Base-by-base conservation (phyloP, 1,140 invertebrate genomes). In the Nephila pilipes region DNA sequence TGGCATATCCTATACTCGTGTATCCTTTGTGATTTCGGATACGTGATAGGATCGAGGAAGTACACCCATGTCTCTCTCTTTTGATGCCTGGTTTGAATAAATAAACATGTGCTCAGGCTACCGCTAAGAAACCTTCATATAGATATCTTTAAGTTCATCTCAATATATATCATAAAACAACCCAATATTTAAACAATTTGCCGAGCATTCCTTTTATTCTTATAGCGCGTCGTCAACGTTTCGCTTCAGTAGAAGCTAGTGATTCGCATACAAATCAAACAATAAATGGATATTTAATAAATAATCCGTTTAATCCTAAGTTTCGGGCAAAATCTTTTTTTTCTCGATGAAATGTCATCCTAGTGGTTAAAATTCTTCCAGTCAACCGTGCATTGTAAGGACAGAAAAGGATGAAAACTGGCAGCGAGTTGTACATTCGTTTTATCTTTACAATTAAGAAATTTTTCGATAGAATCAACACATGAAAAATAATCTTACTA, bases 181-280 rank as follows among this genome's bases (percentile, higher is more conserved):
- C 29, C 69, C 29, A 29, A 36, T 75, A 75, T 75, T 75, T 75
- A 75, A 60, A 36, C 69, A 75, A 75, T 75, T 75, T 75, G 25
- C 32, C 36, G 29, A 36, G 69, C 3, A 36, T 75, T 5, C 4
- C 69, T 14, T 16, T 75, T 36, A 65, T 6, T 63, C 60, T 36
- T 36, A 75, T 29, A 36, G 69, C 36, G 18, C 29, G 69, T 75
- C 29, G 14, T 29, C 5, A 75, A 75, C 36, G 69, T 3, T 75
- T 75, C 32, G 69, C 69, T 75, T 75, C 25, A 75, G 29, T 5
- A 36, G 32, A 75, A 32, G 32, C 16, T 36, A 29, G 29, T 36
- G 69, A 75, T 75, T 18, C 29, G 32, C 25, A 75, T 75, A 36
- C 69, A 75, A 75, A 75, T 75, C 69, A 75, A 75, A 75, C 32